These are phyloP conservation scores for Hipparchia semele DNA, from an alignment of 2,888 invertebrate species.

Conservation along the genomic window DNA sequence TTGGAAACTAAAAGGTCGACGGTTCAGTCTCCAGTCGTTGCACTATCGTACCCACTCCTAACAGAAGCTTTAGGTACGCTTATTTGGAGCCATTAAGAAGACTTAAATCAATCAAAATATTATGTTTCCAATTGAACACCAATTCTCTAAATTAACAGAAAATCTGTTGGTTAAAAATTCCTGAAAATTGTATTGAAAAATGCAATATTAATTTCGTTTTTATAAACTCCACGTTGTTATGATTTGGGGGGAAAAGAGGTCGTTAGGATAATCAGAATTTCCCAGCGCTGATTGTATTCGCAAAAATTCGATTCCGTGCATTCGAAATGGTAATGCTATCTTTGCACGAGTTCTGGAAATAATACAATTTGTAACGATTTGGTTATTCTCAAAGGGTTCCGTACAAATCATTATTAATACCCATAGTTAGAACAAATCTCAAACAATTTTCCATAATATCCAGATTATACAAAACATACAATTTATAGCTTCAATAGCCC, in stretches of 20 bases:
- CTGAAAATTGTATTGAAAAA: not conserved
- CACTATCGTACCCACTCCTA: no score
- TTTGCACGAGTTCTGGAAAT: conserved; percentile 9
- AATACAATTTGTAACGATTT: not conserved
- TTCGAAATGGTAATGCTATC: conserved; percentile 18
- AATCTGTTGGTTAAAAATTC: not conserved
- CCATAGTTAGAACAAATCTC: no score
- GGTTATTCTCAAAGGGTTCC: not conserved
- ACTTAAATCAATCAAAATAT: no score
- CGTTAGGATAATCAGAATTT: conserved; percentile 17
- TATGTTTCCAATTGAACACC: no score
- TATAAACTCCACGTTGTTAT: not conserved
- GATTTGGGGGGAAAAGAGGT: not conserved
- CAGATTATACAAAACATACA: no score
- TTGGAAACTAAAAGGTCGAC: no score
- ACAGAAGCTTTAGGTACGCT: no score
- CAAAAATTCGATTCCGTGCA: conserved; percentile 20
- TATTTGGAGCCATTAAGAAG: no score
- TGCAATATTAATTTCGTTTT: conserved; percentile 6
- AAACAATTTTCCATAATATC: no score
- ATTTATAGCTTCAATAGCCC: no score
- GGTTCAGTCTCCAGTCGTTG: no score
- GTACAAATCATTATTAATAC: not conserved
- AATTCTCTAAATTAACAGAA: no score
- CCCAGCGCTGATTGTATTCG: conserved; percentile 19